A percentile compares a stretch with the other conserved stretches of the same genome.
phyloP scores from a whole-genome alignment of 2,113 vertebrate species.

The Pithys albifrons region DNA sequence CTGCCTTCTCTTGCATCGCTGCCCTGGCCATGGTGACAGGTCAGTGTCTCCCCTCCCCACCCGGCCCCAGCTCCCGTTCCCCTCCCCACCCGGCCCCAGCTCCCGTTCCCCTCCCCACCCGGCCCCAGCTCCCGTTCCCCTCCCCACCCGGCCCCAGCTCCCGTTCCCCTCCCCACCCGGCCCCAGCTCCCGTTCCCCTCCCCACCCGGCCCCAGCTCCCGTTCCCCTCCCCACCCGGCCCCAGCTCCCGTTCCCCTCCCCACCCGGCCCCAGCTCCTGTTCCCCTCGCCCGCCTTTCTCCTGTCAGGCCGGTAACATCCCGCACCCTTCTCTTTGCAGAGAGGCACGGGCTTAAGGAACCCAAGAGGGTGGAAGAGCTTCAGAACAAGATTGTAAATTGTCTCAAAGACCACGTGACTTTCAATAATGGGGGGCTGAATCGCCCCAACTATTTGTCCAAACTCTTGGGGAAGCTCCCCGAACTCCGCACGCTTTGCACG shows the following conservation, averaged over 20 bases:
- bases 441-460: conserved; percentile 98
- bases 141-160: background rate
- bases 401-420: conserved; percentile 98
- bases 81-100: background rate
- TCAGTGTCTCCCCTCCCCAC: conserved; percentile 61
- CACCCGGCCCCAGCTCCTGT: background rate
- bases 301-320: background rate
- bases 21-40: conserved; percentile 99
- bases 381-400: conserved; percentile 99
- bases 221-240: background rate
- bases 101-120: background rate
- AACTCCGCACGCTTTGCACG: conserved; percentile 97
- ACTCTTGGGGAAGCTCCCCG: conserved; percentile 98
- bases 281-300: background rate
- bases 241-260: too few relatives aligned
- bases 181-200: background rate
- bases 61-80: background rate
- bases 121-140: background rate
- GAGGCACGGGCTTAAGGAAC: conserved; percentile 96
- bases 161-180: background rate
- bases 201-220: too few relatives aligned
- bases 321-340: conserved; percentile 74
- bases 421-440: conserved; percentile 94
- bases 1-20: conserved; percentile 98
- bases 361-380: conserved; percentile 96